phyloP scores from a whole-genome alignment of 64 coral and sea anemone species.

The Exaiptasia diaphana region DNA sequence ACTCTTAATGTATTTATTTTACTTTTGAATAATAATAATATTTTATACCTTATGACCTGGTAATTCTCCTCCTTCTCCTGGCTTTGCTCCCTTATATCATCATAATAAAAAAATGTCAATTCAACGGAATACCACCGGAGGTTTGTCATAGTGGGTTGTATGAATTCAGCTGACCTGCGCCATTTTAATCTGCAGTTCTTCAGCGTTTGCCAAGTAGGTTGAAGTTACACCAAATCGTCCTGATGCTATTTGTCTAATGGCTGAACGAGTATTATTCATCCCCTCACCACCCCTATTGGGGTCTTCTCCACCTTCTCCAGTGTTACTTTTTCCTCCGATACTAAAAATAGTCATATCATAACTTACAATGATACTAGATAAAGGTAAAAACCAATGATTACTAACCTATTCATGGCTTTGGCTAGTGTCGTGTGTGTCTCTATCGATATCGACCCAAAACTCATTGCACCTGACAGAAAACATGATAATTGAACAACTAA shows the following conservation, averaged over 20 bases:
- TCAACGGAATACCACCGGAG: no score
- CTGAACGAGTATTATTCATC: conserved; percentile 58
- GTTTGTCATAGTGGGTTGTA: no score
- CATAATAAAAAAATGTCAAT: neutral
- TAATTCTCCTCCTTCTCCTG: conserved; percentile 92
- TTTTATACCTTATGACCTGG: conserved; percentile 82
- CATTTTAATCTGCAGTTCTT: conserved; percentile 97
- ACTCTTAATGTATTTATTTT: no score
- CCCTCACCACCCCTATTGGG: conserved; percentile 57
- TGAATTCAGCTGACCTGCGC: conserved; percentile 55
- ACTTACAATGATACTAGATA: no score
- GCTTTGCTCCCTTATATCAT: conserved; percentile 83
- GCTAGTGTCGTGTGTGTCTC: conserved; percentile 89
- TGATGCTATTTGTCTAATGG: conserved; percentile 90
- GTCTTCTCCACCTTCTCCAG: conserved; percentile 94
- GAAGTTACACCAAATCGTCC: conserved; percentile 90
- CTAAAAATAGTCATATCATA: conserved; percentile 29
- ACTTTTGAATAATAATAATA: neutral
- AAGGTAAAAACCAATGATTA: neutral
- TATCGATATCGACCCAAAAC: conserved; percentile 96
- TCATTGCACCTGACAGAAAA: conserved; percentile 77
- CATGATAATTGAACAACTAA: neutral
- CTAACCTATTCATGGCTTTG: conserved; percentile 90
- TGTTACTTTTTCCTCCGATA: conserved; percentile 95
- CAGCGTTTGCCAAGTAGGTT: conserved; percentile 71